A percentile compares a stretch with the other conserved stretches of the same genome.
Evolutionary conservation across 2,113 vertebrate genomes (phyloP).

Genomic region (Xenopus borealis): DNA sequence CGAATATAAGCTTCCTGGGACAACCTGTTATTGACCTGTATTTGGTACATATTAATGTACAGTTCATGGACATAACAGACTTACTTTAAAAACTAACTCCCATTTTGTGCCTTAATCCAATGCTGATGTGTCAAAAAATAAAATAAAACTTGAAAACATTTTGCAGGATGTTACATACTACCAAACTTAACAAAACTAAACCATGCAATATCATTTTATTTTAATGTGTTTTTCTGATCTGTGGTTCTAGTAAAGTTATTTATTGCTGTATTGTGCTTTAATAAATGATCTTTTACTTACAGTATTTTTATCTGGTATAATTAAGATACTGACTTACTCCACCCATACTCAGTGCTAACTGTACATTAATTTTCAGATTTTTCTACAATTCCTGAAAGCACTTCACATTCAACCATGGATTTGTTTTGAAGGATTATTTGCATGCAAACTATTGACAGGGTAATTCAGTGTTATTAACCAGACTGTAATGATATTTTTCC

Average conservation of each 20-base stretch:
- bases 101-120: slow-evolving; percentile 31
- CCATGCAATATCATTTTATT: not conserved
- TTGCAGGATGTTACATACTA: slow-evolving; percentile 6
- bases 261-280: slow-evolving; percentile 32
- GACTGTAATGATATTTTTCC: too few relatives aligned
- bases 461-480: too few relatives aligned
- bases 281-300: slow-evolving; percentile 15
- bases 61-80: slow-evolving; percentile 53
- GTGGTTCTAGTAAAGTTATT: slow-evolving; percentile 25
- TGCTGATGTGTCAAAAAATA: slow-evolving; percentile 13
- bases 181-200: not conserved
- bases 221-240: not conserved
- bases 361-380: too few relatives aligned
- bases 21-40: slow-evolving; percentile 52
- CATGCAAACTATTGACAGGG: too few relatives aligned
- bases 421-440: too few relatives aligned
- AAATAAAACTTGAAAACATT: slow-evolving; percentile 37
- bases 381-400: too few relatives aligned
- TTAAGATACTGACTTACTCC: not conserved
- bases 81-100: slow-evolving; percentile 51
- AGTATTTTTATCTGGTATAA: not conserved
- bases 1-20: slow-evolving; percentile 26
- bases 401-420: too few relatives aligned
- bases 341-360: too few relatives aligned
- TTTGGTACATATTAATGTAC: slow-evolving; percentile 54